Conservation (phyloP, 2,888 invertebrate genomes). For the Tanypteryx hageni region DNA sequence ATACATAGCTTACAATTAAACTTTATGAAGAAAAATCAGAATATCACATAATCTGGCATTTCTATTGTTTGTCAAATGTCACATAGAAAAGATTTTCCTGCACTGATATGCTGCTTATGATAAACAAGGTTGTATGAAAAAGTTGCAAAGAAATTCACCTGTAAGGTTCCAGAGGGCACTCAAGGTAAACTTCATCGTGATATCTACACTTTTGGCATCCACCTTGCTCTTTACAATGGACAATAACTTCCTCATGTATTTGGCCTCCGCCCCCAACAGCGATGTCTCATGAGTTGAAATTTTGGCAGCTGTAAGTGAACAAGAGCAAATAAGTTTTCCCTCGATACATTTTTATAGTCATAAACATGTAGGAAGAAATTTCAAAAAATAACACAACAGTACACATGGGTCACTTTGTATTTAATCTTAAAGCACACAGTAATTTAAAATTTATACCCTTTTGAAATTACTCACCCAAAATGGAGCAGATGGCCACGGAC, state of each 20-base stretch:
- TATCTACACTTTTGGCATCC: conserved; percentile 77
- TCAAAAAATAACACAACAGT: neutral
- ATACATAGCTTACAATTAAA: too few species aligned
- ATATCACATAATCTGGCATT: too few species aligned
- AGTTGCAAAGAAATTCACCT: conserved; percentile 72
- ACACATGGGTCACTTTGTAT: neutral
- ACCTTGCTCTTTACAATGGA: conserved; percentile 80
- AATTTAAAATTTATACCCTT: too few species aligned
- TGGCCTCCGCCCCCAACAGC: conserved; percentile 80
- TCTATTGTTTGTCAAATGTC: too few species aligned
- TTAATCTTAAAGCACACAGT: too few species aligned
- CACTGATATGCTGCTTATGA: too few species aligned
- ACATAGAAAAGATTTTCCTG: too few species aligned
- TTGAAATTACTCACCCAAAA: conserved; percentile 76
- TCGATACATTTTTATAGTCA: neutral
- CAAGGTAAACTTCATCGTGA: conserved; percentile 86
- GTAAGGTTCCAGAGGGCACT: conserved; percentile 88
- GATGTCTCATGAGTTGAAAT: conserved; percentile 84
- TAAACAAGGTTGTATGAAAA: neutral
- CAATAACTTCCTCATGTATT: conserved; percentile 83
- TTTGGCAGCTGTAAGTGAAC: conserved; percentile 74
- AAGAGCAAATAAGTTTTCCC: conserved; percentile 29
- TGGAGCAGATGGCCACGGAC: conserved; percentile 89
- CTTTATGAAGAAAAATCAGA: too few species aligned
- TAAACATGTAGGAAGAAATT: neutral